Conservation (phyloP, 1,140 invertebrate species). For the Bombus sibiricus region DNA sequence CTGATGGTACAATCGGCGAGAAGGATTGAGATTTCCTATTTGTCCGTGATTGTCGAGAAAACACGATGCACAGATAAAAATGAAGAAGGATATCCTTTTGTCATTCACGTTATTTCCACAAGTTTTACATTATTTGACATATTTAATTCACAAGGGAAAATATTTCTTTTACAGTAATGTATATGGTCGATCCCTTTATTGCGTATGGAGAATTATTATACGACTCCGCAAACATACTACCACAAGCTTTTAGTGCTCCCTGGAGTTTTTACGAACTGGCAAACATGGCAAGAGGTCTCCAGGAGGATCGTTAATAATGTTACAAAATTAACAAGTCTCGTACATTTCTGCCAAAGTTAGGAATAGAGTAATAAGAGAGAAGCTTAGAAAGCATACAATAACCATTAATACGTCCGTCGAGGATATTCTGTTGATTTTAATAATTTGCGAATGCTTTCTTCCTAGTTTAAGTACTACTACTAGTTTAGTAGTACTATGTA, state of each 20-base stretch:
- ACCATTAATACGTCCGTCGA: neutral
- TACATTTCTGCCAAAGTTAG: neutral
- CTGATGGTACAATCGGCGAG: neutral
- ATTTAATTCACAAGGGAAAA: neutral
- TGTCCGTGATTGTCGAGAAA: neutral
- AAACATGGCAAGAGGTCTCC: slow-evolving; percentile 13
- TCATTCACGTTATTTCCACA: too few relatives aligned
- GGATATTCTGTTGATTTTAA: neutral
- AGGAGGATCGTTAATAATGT: slow-evolving; percentile 15
- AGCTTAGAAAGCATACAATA: neutral
- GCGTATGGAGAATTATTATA: slow-evolving; percentile 21
- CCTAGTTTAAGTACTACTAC: neutral
- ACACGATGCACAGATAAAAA: neutral
- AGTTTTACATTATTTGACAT: neutral
- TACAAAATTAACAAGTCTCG: slow-evolving; percentile 9
- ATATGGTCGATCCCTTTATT: slow-evolving; percentile 16
- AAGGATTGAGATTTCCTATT: neutral
- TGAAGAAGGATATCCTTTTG: neutral
- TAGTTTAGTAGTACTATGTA: too few relatives aligned
- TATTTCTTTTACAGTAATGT: neutral
- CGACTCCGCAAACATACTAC: neutral
- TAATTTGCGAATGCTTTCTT: neutral
- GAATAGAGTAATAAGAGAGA: neutral
- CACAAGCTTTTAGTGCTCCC: slow-evolving; percentile 21
- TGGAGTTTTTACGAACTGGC: slow-evolving; percentile 17